These are phyloP conservation scores for Orcinus orca DNA, from an alignment of 2,113 vertebrate species.

Conservation along the genomic window DNA sequence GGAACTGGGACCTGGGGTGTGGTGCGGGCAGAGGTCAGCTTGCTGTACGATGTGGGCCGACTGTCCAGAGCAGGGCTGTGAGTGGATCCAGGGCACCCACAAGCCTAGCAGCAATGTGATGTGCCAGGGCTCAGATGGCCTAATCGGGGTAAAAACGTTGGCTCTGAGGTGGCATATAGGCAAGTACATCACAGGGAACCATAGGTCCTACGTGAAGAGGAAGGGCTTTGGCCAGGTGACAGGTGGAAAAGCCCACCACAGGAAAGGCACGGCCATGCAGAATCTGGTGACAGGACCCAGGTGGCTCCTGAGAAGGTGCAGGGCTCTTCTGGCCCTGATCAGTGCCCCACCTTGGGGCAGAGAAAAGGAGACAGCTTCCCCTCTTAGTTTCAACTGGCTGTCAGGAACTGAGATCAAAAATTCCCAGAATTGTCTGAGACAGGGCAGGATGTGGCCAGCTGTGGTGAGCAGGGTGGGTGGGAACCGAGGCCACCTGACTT, in stretches of 20 bases:
- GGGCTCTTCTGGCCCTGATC: not conserved
- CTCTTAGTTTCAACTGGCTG: not conserved
- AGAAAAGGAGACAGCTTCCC: not conserved
- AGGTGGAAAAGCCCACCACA: not conserved
- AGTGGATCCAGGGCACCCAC: not conserved
- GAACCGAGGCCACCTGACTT: no score
- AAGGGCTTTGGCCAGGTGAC: not conserved
- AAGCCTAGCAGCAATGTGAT: not conserved
- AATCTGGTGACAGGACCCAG: not conserved
- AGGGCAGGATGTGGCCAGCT: not conserved
- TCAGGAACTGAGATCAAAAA: not conserved
- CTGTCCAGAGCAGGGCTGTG: not conserved
- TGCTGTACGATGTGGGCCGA: accelerated
- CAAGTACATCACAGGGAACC: not conserved
- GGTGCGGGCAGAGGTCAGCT: not conserved
- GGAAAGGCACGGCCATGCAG: no score
- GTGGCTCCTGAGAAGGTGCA: not conserved
- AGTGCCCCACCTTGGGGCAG: not conserved
- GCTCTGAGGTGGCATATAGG: not conserved
- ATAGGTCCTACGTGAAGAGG: not conserved
- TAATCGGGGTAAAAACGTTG: accelerated
- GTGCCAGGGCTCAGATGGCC: not conserved
- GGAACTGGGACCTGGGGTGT: not conserved
- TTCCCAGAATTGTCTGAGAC: not conserved
- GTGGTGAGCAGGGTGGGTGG: not conserved